Base-by-base conservation (phyloP, 2,888 invertebrate species). In the Microdon myrmicae region DNA sequence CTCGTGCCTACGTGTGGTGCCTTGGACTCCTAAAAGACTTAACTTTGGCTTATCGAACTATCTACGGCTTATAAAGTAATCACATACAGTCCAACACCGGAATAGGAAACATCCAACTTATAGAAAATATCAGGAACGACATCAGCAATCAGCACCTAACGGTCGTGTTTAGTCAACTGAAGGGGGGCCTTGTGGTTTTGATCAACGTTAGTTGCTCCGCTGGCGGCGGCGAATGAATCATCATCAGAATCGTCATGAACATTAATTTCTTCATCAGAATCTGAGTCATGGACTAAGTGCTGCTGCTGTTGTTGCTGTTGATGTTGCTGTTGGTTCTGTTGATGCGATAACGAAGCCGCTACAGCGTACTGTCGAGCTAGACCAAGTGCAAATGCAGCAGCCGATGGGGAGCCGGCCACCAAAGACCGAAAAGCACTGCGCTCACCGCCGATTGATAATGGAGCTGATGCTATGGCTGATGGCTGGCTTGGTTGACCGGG, bases 371-470 rank as follows among this genome's bases (percentile, higher is more conserved):
- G 76, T 5, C 76, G 73, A 10, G 78, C 77, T 53, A 77, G 51
- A 0, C 76, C 79, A 47, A 79, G 55, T 5, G 76, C 75, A 45
- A 86, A 81, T 34, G 84, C 85, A 23, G 86, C 85, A 4, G 86
- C 85, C 2, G 87, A 84, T 68, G 86, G 85, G 7, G 86, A 83
- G 68, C 84, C 85, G 64, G 87, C 85, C 43, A 87, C 85, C 68
- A 91, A 83, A 13, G 90, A 87, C 71, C 90, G 89, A 80, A 93
- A 93, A 23, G 93, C 93, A 81, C 91, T 92, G 83, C 92, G 90
- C 81, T 92, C 92, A 79, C 93, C 92, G 77, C 93, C 92, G 90
- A 92, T 92, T 71, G 82, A 82, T 71, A 82, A 81, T 72, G 78
- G 73, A 68, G 75, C 71, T 68, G 75, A 71, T 72, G 72, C 73